These are phyloP conservation scores for Meteorus sp. DNA, from an alignment of 1,140 invertebrate genomes.

Conservation along the genomic window DNA sequence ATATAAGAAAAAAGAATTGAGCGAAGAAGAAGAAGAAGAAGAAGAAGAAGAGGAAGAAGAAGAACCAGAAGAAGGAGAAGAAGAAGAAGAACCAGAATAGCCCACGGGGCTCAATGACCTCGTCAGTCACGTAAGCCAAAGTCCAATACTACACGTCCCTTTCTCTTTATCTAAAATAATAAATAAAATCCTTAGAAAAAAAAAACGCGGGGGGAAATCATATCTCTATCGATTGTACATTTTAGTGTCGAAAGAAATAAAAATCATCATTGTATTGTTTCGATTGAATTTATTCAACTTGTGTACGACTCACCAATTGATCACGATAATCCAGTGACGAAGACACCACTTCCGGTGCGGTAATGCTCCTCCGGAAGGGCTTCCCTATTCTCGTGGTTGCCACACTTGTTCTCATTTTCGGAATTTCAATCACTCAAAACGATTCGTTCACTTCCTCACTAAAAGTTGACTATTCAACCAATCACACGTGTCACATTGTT, in stretches of 20 bases:
- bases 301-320: slow-evolving; percentile 39
- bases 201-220: too few relatives aligned
- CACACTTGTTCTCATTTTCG: slow-evolving; percentile 44
- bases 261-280: too few relatives aligned
- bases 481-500: too few relatives aligned
- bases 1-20: background rate
- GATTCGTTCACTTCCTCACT: too few relatives aligned
- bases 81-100: slow-evolving; percentile 20
- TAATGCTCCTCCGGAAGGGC: slow-evolving; percentile 36
- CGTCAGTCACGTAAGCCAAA: slow-evolving; percentile 20
- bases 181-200: background rate
- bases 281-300: too few relatives aligned
- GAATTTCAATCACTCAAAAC: too few relatives aligned
- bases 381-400: slow-evolving; percentile 36
- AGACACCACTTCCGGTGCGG: slow-evolving; percentile 28
- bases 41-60: slow-evolving; percentile 3
- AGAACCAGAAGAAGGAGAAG: slow-evolving; percentile 6
- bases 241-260: too few relatives aligned
- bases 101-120: slow-evolving; percentile 22
- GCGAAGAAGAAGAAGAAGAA: background rate
- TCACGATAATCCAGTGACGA: slow-evolving; percentile 43
- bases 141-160: too few relatives aligned
- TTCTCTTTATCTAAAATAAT: background rate
- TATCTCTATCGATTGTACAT: too few relatives aligned
- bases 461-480: too few relatives aligned